A percentile compares a stretch with the other conserved stretches of the same genome.
Conservation (phyloP, 2,113 vertebrate genomes). For the Zapus hudsonius region DNA sequence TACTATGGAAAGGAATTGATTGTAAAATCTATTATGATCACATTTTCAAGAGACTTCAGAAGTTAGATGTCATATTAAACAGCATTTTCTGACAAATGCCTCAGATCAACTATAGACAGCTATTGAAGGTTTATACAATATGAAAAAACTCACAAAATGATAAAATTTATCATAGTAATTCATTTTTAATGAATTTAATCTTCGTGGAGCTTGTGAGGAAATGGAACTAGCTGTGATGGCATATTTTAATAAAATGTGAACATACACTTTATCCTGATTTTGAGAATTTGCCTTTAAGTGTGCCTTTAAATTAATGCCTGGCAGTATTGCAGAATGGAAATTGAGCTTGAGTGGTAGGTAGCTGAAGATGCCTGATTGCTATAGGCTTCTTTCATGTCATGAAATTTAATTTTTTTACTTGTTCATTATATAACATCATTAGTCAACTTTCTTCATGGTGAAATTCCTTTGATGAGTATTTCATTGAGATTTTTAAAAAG, state of each 20-base stretch:
- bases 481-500: neutral
- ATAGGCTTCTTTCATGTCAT: neutral
- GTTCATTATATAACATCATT: neutral
- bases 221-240: neutral
- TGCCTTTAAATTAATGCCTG: neutral
- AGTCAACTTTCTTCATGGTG: neutral
- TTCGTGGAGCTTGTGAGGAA: neutral
- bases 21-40: no score
- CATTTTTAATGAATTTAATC: no score
- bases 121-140: neutral
- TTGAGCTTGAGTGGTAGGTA: neutral
- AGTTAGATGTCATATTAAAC: neutral
- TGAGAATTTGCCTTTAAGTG: no score
- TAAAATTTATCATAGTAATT: neutral
- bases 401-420: neutral
- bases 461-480: slow-evolving; percentile 17
- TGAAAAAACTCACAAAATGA: neutral
- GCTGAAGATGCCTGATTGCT: neutral
- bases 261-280: neutral
- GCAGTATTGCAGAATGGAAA: neutral
- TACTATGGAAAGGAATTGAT: no score
- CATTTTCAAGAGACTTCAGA: no score
- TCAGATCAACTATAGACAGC: neutral
- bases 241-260: neutral
- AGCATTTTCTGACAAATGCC: neutral